phyloP scores from a whole-genome alignment of 2,888 invertebrate genomes.

The Molorchus minor region DNA sequence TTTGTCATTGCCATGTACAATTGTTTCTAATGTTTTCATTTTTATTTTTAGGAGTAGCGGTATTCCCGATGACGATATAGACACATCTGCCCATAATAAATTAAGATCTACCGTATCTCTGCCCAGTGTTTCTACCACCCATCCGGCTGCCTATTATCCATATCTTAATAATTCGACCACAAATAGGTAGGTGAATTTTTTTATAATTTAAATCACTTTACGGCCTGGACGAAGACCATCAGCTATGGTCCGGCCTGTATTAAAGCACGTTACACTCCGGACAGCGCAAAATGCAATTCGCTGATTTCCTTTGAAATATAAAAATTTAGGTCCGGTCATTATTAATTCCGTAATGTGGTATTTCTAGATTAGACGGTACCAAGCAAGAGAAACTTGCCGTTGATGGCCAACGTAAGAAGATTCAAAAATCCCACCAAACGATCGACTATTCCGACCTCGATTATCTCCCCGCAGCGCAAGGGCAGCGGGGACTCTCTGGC shows the following conservation, averaged over 20 bases:
- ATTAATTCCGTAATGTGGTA: too few species aligned
- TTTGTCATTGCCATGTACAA: slow-evolving; percentile 20
- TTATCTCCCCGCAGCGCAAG: slow-evolving; percentile 62
- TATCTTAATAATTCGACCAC: slow-evolving; percentile 39
- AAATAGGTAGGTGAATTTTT: slow-evolving; percentile 37
- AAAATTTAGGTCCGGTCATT: too few species aligned
- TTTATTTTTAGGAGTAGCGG: slow-evolving; percentile 65
- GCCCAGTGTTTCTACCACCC: slow-evolving; percentile 57
- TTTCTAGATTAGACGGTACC: slow-evolving; percentile 57
- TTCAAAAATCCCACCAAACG: slow-evolving; percentile 58
- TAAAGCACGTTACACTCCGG: neutral
- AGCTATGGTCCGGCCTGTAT: neutral
- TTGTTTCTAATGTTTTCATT: slow-evolving; percentile 25
- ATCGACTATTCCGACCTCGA: slow-evolving; percentile 55
- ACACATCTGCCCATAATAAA: slow-evolving; percentile 55
- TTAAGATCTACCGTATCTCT: slow-evolving; percentile 62
- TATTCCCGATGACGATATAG: slow-evolving; percentile 67
- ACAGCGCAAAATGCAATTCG: too few species aligned
- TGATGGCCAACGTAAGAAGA: slow-evolving; percentile 50
- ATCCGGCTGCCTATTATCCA: slow-evolving; percentile 41
- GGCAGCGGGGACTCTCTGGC: slow-evolving; percentile 67
- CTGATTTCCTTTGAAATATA: too few species aligned
- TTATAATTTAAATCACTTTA: neutral
- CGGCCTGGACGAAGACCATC: neutral
- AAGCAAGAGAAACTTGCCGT: slow-evolving; percentile 50